Evolutionary conservation across 2,888 invertebrate genomes (phyloP).

Genomic region (Dione vanillae): DNA sequence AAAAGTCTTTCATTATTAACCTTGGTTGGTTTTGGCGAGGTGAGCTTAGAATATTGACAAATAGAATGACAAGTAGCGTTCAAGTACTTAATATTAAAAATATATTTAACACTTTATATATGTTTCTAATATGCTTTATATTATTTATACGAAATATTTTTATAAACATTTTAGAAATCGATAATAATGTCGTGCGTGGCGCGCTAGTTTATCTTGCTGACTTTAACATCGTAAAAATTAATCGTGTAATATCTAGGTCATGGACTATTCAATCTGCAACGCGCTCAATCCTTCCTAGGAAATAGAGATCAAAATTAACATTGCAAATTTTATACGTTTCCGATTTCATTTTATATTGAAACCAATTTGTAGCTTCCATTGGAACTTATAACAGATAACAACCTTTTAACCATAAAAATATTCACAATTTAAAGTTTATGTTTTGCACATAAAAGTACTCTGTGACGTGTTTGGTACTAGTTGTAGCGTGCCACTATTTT

Average conservation of each 20-base stretch:
- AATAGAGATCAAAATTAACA: conserved; percentile 67
- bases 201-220: conserved; percentile 17
- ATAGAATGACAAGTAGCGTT: neutral
- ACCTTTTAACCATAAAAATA: neutral
- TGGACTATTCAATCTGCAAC: conserved; percentile 54
- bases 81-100: neutral
- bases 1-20: conserved; percentile 60
- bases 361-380: conserved; percentile 27
- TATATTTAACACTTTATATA: neutral
- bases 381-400: neutral
- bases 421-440: neutral
- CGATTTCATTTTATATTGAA: conserved; percentile 49
- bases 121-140: too few relatives aligned
- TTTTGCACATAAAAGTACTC: neutral
- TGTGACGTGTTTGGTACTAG: neutral
- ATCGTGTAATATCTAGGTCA: conserved; percentile 63
- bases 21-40: conserved; percentile 48
- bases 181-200: conserved; percentile 27
- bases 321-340: conserved; percentile 64
- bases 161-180: conserved; percentile 26
- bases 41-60: conserved; percentile 18
- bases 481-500: neutral
- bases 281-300: conserved; percentile 51
- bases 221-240: conserved; percentile 45
- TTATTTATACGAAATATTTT: neutral